Percentiles rank a stretch among this genome's conserved stretches.
These are phyloP conservation scores for Lepeophtheirus salmonis DNA, from an alignment of 1,140 invertebrate species.

Conservation along the genomic window DNA sequence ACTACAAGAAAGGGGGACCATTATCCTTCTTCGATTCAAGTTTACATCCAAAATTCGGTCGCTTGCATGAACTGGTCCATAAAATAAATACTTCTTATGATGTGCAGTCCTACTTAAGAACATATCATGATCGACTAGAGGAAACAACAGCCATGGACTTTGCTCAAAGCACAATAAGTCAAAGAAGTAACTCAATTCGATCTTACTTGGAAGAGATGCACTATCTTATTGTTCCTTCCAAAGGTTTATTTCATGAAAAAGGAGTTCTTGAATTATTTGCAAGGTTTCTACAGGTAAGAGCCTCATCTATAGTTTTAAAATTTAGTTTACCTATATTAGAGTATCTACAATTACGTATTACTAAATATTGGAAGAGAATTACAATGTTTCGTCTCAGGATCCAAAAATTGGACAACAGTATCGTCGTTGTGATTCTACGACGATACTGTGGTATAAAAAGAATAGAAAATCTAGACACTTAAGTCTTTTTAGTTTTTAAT, in stretches of 20 bases:
- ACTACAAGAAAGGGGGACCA: not conserved
- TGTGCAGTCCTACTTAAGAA: not conserved
- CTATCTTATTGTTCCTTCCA: not conserved
- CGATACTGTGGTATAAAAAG: too few species aligned
- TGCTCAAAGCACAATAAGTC: not conserved
- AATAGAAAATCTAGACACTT: too few species aligned
- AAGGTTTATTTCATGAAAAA: not conserved
- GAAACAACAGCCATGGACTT: not conserved
- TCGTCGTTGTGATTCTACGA: too few species aligned
- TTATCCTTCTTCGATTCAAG: not conserved
- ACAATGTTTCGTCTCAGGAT: too few species aligned
- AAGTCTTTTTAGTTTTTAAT: too few species aligned
- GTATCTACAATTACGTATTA: too few species aligned
- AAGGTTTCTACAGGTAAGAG: not conserved
- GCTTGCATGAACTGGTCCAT: not conserved
- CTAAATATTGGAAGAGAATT: too few species aligned
- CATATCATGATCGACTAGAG: not conserved
- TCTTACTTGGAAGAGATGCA: not conserved
- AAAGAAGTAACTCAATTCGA: not conserved
- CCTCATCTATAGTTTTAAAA: not conserved
- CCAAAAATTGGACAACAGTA: too few species aligned
- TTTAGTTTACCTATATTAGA: too few species aligned
- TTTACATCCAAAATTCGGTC: not conserved
- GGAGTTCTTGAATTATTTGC: not conserved
- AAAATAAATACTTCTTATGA: not conserved